phyloP scores from a whole-genome alignment of 2,113 vertebrate species.

The Gymnobelideus leadbeateri region DNA sequence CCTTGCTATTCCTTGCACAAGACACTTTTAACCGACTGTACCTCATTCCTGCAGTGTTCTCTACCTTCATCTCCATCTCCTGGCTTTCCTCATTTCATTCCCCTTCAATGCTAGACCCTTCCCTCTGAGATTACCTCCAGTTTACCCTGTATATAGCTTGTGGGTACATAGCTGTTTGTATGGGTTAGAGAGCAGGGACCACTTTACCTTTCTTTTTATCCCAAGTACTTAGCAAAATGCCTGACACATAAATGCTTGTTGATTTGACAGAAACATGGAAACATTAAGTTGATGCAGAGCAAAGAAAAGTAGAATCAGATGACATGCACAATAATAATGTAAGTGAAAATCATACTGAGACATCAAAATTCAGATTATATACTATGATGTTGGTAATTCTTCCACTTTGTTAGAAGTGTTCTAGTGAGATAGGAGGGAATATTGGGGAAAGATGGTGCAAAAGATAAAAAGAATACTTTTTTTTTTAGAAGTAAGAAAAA shows the following conservation, averaged over 20 bases:
- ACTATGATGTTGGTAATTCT: not conserved
- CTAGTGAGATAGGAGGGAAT: not conserved
- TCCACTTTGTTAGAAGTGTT: not conserved
- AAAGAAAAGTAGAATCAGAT: not conserved
- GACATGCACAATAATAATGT: not conserved
- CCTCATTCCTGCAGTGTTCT: no score
- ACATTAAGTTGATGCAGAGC: not conserved
- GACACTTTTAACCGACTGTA: not conserved
- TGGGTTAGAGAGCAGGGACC: not conserved
- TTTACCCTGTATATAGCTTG: not conserved
- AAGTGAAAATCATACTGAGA: not conserved
- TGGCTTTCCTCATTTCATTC: not conserved
- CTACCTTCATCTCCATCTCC: not conserved
- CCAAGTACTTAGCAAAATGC: no score
- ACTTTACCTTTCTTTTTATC: not conserved
- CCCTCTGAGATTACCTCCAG: not conserved
- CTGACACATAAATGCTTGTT: not conserved
- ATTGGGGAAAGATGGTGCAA: not conserved
- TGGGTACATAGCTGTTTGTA: no score
- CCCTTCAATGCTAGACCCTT: not conserved
- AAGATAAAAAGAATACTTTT: not conserved
- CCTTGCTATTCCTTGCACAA: not conserved
- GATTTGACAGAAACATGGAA: not conserved
- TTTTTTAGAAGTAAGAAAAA: not conserved
- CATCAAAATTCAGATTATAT: not conserved